These are phyloP conservation scores for Resseliella maxima DNA, from an alignment of 2,888 invertebrate species.

Conservation along the genomic window DNA sequence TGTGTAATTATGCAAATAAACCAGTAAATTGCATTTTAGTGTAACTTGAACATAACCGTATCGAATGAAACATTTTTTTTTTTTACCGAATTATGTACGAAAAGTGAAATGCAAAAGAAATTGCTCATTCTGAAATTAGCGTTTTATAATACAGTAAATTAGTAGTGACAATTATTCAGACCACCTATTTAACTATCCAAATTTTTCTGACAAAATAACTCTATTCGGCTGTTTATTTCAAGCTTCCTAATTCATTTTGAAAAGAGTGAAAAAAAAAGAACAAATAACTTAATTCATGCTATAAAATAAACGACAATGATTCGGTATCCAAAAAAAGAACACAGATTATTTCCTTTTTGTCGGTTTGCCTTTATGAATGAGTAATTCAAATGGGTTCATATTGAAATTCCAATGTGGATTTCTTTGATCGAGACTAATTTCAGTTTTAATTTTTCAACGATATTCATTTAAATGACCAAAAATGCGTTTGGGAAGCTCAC, in stretches of 20 bases:
- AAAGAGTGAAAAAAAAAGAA: no score
- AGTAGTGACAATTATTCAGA: background rate
- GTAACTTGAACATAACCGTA: no score
- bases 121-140: background rate
- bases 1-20: background rate
- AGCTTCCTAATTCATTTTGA: no score
- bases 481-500: background rate
- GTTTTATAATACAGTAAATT: background rate
- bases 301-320: no score
- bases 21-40: conserved; percentile 24
- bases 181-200: background rate
- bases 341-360: conserved; percentile 1
- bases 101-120: background rate
- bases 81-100: background rate
- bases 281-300: no score
- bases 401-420: background rate
- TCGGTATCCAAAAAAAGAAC: background rate
- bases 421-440: background rate
- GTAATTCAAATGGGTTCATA: background rate
- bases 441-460: no score
- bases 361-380: background rate
- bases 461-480: background rate
- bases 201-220: conserved; percentile 28
- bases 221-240: no score
- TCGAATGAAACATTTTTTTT: no score